Conservation (phyloP, 2,113 vertebrate species). For the Hassar affinis region DNA sequence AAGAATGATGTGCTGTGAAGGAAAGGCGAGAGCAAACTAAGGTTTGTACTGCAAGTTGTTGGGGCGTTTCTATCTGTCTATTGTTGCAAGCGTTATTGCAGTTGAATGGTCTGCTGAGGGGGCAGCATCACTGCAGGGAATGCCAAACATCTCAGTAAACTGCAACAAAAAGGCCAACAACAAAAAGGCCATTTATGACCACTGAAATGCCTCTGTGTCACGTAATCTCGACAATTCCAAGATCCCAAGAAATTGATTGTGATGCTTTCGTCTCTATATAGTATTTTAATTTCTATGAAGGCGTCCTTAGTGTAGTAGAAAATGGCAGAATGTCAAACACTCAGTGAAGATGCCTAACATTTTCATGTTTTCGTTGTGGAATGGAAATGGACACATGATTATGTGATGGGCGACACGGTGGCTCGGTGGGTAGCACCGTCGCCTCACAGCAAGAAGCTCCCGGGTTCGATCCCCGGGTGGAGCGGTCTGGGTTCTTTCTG, state of each 20-base stretch:
- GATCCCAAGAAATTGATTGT: neutral
- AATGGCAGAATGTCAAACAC: neutral
- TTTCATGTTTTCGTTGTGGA: neutral
- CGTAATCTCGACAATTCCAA: neutral
- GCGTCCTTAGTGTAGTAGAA: neutral
- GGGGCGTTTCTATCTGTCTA: neutral
- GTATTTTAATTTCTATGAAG: neutral
- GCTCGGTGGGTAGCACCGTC: too few species aligned
- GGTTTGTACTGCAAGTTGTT: too few species aligned
- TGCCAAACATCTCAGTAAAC: neutral
- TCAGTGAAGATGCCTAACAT: neutral
- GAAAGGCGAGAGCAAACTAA: neutral
- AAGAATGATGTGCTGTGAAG: neutral
- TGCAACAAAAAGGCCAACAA: neutral
- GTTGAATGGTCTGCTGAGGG: neutral
- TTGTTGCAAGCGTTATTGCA: neutral
- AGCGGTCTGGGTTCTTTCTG: too few species aligned
- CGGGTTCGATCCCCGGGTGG: too few species aligned
- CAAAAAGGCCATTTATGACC: neutral
- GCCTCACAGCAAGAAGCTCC: too few species aligned
- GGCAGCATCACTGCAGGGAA: neutral
- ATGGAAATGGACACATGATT: too few species aligned
- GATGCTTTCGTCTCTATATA: neutral
- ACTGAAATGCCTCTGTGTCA: neutral
- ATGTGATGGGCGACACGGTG: too few species aligned